Evolutionary conservation across 1,140 invertebrate genomes (phyloP), one percentile per base, ranked within the genome.

Genomic region (Leptinotarsa undecemlineata): DNA sequence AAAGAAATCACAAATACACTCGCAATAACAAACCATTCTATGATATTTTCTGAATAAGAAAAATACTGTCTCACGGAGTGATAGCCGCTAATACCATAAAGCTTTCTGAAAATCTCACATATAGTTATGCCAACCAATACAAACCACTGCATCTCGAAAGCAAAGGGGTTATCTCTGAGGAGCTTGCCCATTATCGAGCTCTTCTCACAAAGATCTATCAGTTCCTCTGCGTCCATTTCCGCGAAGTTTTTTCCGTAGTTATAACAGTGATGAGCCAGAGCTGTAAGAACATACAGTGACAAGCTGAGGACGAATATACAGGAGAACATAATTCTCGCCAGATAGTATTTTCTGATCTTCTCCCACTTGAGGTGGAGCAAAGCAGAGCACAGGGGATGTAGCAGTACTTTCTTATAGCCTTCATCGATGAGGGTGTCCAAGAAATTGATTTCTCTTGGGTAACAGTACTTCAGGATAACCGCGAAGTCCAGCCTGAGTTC

Each of bases 361-460:
- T 93, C 90, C 94, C 94, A 96, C 83, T 95, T 95, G 17, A 95
- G 88, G 80, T 94, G 90, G 0, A 95, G 84, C 84, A 95, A 94
- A 0, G 93, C 93, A 8, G 92, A 92, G 80, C 93, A 94, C 0
- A 95, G 81, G 0, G 94, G 94, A 87, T 95, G 94, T 72, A 93
- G 87, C 1, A 95, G 83, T 14, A 95, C 90, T 81, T 93, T 92
- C 78, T 94, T 94, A 80, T 94, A 93, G 0, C 93, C 92, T 84
- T 94, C 92, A 66, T 93, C 92, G 2, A 94, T 91, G 69, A 95
- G 92, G 0, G 92, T 94, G 76, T 93, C 93, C 23, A 95, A 85
- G 80, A 94, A 93, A 64, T 90, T 91, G 23, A 93, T 93, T 84
- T 94, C 93, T 0, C 91, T 89, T 2, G 91, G 91, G 77, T 92